Percentiles rank a stretch among this genome's conserved stretches.
Conservation (phyloP, 1,140 invertebrate genomes). For the Marisa cornuarietis region DNA sequence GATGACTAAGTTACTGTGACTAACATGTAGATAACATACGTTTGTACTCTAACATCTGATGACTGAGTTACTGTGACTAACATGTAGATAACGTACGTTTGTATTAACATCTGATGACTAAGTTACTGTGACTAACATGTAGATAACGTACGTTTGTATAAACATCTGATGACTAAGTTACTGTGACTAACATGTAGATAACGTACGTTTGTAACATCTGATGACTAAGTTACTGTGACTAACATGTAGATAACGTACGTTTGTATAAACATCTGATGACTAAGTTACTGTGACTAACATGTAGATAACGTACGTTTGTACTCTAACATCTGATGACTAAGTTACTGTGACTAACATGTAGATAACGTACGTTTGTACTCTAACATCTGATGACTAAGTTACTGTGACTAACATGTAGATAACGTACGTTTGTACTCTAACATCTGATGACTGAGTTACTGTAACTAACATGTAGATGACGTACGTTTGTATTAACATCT, state of each 20-base stretch:
- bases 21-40: conserved; percentile 30
- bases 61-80: too few species aligned
- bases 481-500: conserved; percentile 16
- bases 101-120: too few species aligned
- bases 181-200: conserved; percentile 15
- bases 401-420: conserved; percentile 11
- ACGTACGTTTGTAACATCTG: conserved; percentile 20
- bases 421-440: conserved; percentile 23
- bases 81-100: conserved; percentile 31
- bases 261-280: too few species aligned
- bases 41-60: too few species aligned
- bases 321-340: too few species aligned
- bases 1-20: too few species aligned
- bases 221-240: too few species aligned
- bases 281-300: too few species aligned
- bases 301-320: conserved; percentile 33
- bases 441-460: too few species aligned
- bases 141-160: conserved; percentile 31
- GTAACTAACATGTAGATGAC: conserved; percentile 14
- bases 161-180: too few species aligned
- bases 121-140: neutral
- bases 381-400: too few species aligned
- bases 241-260: conserved; percentile 31
- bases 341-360: neutral
- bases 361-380: conserved; percentile 32